phyloP scores from a whole-genome alignment of 2,113 vertebrate species.

The Brienomyrus longianalis region DNA sequence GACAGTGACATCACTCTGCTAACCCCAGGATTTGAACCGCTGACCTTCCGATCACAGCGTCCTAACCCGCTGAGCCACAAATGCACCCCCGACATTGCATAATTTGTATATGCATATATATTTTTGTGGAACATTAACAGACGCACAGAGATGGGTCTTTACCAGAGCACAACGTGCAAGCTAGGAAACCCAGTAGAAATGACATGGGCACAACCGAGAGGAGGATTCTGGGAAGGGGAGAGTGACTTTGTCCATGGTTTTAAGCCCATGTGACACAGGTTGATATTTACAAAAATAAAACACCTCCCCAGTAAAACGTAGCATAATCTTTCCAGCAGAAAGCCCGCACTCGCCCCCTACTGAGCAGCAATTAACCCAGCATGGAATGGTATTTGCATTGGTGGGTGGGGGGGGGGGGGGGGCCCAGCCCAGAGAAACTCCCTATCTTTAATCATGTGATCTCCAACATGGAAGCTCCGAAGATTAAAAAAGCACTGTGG shows the following conservation, averaged over 20 bases:
- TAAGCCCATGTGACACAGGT: constrained; percentile 30
- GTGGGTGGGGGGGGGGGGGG: constrained; percentile 31
- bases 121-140: not conserved
- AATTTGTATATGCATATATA: not conserved
- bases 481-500: not conserved
- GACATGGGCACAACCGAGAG: constrained; percentile 24
- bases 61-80: not conserved
- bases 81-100: not conserved
- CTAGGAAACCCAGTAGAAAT: constrained; percentile 12
- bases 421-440: not conserved
- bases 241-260: constrained; percentile 31
- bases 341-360: too few species aligned
- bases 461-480: not conserved
- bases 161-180: constrained; percentile 22
- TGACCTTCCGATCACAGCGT: not conserved
- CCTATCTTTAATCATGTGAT: not conserved
- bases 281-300: constrained; percentile 9
- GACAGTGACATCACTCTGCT: not conserved
- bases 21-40: not conserved
- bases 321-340: not conserved
- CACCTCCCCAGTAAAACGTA: constrained; percentile 14
- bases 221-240: constrained; percentile 8
- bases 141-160: not conserved
- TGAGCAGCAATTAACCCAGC: not conserved
- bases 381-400: constrained; percentile 47